Conservation (phyloP, 1,140 invertebrate genomes). For the Vanessa tameamea region DNA sequence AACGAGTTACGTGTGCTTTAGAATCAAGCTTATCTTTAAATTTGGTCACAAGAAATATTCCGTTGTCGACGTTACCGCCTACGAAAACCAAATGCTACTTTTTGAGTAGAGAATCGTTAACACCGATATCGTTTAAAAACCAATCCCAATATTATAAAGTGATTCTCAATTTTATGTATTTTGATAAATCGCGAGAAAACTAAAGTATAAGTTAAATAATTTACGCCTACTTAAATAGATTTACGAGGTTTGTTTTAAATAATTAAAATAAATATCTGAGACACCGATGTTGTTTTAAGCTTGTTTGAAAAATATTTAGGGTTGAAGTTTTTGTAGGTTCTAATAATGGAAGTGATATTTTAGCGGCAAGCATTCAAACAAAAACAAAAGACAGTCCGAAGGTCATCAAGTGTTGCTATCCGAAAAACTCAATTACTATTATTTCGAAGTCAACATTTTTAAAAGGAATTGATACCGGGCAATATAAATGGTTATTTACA, state of each 20-base stretch:
- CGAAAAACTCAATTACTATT: too few relatives aligned
- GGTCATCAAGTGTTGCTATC: too few relatives aligned
- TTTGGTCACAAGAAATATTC: too few relatives aligned
- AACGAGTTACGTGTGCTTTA: too few relatives aligned
- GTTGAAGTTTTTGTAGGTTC: not conserved
- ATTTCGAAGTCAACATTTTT: too few relatives aligned
- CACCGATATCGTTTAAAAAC: not conserved
- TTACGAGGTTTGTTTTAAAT: slow-evolving; percentile 5
- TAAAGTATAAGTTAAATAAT: slow-evolving; percentile 7
- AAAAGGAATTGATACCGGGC: too few relatives aligned
- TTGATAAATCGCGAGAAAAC: slow-evolving; percentile 7
- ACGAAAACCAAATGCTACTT: not conserved
- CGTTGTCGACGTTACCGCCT: not conserved
- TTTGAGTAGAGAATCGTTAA: not conserved
- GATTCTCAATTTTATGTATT: slow-evolving; percentile 12
- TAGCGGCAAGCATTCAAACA: not conserved
- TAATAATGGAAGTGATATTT: too few relatives aligned
- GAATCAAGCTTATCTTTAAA: too few relatives aligned
- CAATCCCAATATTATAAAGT: not conserved
- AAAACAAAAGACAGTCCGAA: not conserved
- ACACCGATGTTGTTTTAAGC: not conserved
- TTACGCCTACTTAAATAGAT: slow-evolving; percentile 14
- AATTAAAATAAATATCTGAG: not conserved
- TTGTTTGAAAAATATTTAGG: slow-evolving; percentile 9
- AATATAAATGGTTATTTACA: too few relatives aligned